Evolutionary conservation across 2,888 invertebrate genomes (phyloP).

Genomic region (Linhomoeus sp.): DNA sequence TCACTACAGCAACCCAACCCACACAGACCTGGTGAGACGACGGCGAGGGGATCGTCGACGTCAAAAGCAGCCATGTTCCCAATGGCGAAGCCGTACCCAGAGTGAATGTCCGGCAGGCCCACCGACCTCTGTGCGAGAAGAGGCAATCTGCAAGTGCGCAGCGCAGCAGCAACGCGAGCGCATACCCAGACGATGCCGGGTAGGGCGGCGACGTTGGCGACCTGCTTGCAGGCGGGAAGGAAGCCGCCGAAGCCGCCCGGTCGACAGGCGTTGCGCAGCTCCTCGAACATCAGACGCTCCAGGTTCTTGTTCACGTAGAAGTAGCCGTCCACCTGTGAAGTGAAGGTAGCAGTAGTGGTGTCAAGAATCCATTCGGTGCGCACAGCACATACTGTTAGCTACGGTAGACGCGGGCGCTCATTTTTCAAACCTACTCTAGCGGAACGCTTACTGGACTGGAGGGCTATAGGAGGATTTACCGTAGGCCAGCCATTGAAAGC

Average conservation of each 20-base stretch:
- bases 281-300: conserved; percentile 90
- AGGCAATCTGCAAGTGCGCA: too few species aligned
- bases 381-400: too few species aligned
- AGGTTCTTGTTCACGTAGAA: conserved; percentile 83
- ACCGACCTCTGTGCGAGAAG: conserved; percentile 45
- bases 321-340: conserved; percentile 62
- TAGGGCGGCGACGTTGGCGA: conserved; percentile 91
- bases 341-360: too few species aligned
- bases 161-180: conserved; percentile 1
- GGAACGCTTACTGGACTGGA: too few species aligned
- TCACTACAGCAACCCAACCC: too few species aligned
- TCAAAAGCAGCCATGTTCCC: conserved; percentile 99
- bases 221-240: conserved; percentile 41
- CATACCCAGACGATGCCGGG: conserved; percentile 73
- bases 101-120: conserved; percentile 86
- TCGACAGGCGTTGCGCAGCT: conserved; percentile 67
- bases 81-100: conserved; percentile 98
- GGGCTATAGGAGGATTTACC: too few species aligned
- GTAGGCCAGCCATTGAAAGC: too few species aligned
- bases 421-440: too few species aligned
- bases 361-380: too few species aligned
- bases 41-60: conserved; percentile 64
- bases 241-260: conserved; percentile 75
- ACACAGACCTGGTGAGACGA: conserved; percentile 59
- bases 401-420: too few species aligned